Base-by-base conservation (phyloP, 2,888 invertebrate species). In the Gymnocheta viridis region DNA sequence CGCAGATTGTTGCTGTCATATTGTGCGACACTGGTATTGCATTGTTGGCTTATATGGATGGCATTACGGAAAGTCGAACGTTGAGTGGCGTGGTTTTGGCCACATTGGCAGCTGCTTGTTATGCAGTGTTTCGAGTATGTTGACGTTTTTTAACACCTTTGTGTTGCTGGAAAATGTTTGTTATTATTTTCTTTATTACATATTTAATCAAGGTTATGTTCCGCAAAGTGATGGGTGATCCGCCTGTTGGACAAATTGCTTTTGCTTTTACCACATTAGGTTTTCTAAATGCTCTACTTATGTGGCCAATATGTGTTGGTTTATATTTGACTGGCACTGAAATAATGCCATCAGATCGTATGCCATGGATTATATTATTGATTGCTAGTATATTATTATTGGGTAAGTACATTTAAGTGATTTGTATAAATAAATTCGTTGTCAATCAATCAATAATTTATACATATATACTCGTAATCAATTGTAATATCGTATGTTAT, bases 11-110 rank as follows among this genome's bases (percentile, higher is more conserved):
- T 89, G 98, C 98, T 88, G 97, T 98, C 89, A 98, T 98, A 89
- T 93, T 98, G 86, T 97, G 98, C 92, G 98, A 98, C 91, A 98
- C 98, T 27, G 98, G 98, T 44, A 97, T 98, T 86, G 98, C 98
- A 2, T 93, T 98, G 74, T 93, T 98, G 86, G 98, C 98, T 29
- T 98, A 98, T 90, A 98, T 98, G 97, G 98, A 98, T 90, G 98
- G 98, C 66, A 97, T 98, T 88, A 97, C 96, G 10, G 96, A 96
- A 82, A 97, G 96, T 91, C 96, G 96, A 7, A 98, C 98, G 0
- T 93, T 98, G 58, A 97, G 97, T 7, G 97, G 98, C 5, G 97
- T 98, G 0, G 96, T 98, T 38, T 93, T 98, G 62, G 97, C 98
- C 41, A 96, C 97, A 6, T 95, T 97, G 29, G 97, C 98, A 22